phyloP scores from a whole-genome alignment of 2,888 invertebrate genomes.

The Galerucella pusilla region DNA sequence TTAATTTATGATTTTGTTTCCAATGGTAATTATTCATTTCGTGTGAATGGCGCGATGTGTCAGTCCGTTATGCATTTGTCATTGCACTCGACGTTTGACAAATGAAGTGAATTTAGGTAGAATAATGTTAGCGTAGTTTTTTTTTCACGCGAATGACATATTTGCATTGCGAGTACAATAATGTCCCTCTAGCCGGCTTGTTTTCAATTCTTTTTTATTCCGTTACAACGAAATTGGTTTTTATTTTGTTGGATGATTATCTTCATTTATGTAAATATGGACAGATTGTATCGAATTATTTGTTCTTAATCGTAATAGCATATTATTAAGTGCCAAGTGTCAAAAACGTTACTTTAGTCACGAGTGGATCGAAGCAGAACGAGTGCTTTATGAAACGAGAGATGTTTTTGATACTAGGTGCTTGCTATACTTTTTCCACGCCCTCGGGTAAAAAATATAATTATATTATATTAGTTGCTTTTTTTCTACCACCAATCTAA shows the following conservation, averaged over 20 bases:
- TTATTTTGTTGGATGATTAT: neutral
- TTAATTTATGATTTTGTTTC: conserved; percentile 46
- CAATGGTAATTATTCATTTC: conserved; percentile 47
- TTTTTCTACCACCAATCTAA: too few relatives aligned
- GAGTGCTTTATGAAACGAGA: too few relatives aligned
- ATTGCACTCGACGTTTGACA: conserved; percentile 46
- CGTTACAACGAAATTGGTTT: neutral
- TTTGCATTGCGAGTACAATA: conserved; percentile 34
- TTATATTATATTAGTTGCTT: too few relatives aligned
- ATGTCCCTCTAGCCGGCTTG: neutral
- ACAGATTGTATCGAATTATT: too few relatives aligned
- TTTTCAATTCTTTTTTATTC: neutral
- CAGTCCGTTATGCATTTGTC: conserved; percentile 46
- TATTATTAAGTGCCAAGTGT: too few relatives aligned
- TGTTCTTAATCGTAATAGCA: too few relatives aligned
- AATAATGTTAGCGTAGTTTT: conserved; percentile 42
- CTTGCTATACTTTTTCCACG: too few relatives aligned
- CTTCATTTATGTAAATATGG: neutral
- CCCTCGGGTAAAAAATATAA: too few relatives aligned
- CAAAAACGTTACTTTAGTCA: too few relatives aligned
- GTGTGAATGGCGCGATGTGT: conserved; percentile 44
- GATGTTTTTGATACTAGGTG: too few relatives aligned
- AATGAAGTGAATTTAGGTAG: conserved; percentile 47
- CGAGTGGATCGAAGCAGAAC: too few relatives aligned
- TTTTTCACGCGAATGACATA: conserved; percentile 40